Evolutionary conservation across 2,113 vertebrate genomes (phyloP).

Genomic region (Mirza zaza): DNA sequence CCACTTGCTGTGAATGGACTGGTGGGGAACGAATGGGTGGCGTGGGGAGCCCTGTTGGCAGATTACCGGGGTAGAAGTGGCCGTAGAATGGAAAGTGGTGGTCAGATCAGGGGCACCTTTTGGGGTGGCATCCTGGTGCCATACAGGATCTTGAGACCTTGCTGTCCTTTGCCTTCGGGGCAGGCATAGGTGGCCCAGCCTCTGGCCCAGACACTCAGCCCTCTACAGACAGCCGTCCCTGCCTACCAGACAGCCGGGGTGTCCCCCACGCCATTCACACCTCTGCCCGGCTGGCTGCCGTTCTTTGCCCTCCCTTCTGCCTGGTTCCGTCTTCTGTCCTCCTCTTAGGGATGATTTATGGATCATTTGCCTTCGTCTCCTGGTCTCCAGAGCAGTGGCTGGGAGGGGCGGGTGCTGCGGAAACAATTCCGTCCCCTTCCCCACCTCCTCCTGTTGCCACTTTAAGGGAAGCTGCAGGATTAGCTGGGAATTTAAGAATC

Average conservation of each 20-base stretch:
- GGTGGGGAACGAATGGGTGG: neutral
- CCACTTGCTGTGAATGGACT: neutral
- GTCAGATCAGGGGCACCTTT: neutral
- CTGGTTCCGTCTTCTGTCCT: constrained; percentile 15
- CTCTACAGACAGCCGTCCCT: neutral
- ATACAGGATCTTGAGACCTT: neutral
- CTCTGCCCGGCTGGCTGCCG: neutral
- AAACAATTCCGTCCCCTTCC: constrained; percentile 11
- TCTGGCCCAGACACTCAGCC: neutral
- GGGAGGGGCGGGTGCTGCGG: neutral
- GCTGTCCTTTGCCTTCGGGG: neutral
- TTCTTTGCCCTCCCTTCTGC: neutral
- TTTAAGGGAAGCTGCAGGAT: constrained; percentile 78
- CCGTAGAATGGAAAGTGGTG: neutral
- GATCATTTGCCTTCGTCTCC: constrained; percentile 58
- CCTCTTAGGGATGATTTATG: constrained; percentile 59
- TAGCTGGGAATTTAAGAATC: constrained; percentile 71
- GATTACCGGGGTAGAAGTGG: neutral
- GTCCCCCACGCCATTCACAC: neutral
- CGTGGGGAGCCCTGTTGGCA: too few relatives aligned
- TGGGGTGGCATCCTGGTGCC: too few relatives aligned
- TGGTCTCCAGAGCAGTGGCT: constrained; percentile 67
- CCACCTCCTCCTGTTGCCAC: constrained; percentile 42
- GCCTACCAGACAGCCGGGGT: neutral
- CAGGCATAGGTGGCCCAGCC: neutral